Base-by-base conservation (phyloP, 1,140 invertebrate species). In the Platyscapa corneri region DNA sequence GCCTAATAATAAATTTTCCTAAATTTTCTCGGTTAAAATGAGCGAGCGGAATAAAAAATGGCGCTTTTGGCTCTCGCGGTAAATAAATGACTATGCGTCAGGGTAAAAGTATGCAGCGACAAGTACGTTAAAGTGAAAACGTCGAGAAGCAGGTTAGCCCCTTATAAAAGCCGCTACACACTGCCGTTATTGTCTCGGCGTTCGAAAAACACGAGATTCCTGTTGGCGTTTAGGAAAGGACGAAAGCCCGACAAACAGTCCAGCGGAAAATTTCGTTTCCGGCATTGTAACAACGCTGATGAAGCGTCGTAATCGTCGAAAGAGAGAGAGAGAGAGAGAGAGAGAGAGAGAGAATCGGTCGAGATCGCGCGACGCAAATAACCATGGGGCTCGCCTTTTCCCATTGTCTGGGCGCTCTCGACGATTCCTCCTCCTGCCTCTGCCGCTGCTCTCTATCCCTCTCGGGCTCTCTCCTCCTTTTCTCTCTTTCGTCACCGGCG, bases 331-430 rank as follows among this genome's bases (percentile, higher is more conserved):
- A 77, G 10, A 30, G 49, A 77, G 16, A n/a, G n/a, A n/a, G n/a
- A 37, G 16, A 65, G 27, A 64, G 42, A 37, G 32, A 37, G 32
- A 78, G 12, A 39, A 65, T 37, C 7, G 64, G 1, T 81, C 37
- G 30, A 70, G 60, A 86, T 53, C 10, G 65, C 53, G 30, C 84
- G 89, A 39, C 76, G 53, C 64, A 88, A 88, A 67, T 56, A 89
- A 49, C 67, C 79, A 23, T 82, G 79, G 12, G 88, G 65, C 87
- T 86, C 49, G 74, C 79, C 75, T 83, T 81, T 56, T 84, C 53
- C 72, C 70, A 53, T 30, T 85, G 10, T 87, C 56, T 60, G 60
- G 3, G 23, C 53, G 60, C 67, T 82, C 60, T 78, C 64, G 37
- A 27, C 79, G 39, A 56, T 39, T 49, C 76, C 85, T 30, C 39